These are phyloP conservation scores for Leptonema lineaticorne DNA, from an alignment of 1,140 invertebrate species.

Conservation along the genomic window DNA sequence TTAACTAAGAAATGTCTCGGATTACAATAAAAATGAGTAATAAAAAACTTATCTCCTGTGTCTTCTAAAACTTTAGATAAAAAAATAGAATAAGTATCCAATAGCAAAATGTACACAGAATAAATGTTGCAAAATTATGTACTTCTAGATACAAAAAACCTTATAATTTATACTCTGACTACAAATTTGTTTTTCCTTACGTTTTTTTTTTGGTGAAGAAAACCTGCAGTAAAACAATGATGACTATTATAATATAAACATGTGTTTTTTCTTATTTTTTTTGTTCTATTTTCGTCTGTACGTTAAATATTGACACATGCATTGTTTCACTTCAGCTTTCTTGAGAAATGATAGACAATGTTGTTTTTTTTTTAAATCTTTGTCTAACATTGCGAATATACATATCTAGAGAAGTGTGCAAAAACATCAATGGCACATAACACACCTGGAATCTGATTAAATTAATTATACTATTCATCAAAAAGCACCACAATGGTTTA, in stretches of 20 bases:
- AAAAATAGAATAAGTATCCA: conserved; percentile 42
- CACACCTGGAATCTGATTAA: conserved; percentile 32
- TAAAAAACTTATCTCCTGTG: conserved; percentile 39
- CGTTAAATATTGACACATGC: conserved; percentile 4
- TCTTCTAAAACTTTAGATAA: conserved; percentile 41
- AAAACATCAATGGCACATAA: conserved; percentile 39
- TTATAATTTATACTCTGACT: conserved; percentile 40
- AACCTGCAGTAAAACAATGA: conserved; percentile 23
- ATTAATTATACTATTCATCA: conserved; percentile 29
- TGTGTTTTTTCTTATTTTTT: not conserved
- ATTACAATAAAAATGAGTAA: conserved; percentile 40
- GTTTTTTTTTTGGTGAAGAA: conserved; percentile 38
- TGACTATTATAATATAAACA: conserved; percentile 15
- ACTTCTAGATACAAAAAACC: conserved; percentile 41
- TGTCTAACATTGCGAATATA: conserved; percentile 16
- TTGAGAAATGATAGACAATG: conserved; percentile 17
- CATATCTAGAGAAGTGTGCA: conserved; percentile 26
- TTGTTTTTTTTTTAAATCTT: no score
- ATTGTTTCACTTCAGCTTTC: conserved; percentile 26
- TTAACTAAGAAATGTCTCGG: conserved; percentile 41
- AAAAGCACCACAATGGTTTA: conserved; percentile 37
- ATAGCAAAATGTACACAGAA: conserved; percentile 42
- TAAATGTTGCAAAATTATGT: conserved; percentile 41
- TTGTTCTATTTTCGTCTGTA: no score
- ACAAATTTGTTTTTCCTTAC: conserved; percentile 40